Percentiles rank a stretch among this genome's conserved stretches.
Evolutionary conservation across 2,797 vertebrate species (phyloP).

Genomic region (Manis crassicaudata): DNA sequence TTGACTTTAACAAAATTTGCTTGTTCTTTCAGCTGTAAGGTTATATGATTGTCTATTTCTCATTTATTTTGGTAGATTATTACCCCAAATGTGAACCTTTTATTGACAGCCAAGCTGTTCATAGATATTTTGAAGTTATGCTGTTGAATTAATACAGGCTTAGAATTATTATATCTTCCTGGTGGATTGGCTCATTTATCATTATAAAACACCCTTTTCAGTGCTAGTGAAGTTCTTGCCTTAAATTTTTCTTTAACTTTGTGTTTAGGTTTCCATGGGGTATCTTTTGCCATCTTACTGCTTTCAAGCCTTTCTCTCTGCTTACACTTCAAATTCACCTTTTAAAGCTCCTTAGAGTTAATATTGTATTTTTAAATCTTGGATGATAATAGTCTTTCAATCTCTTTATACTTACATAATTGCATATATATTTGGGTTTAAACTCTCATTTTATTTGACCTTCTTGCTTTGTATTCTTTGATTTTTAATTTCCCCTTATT

Average conservation of each 20-base stretch:
- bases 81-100: neutral
- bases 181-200: neutral
- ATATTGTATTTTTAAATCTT: neutral
- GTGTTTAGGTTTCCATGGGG: neutral
- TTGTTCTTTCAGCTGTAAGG: neutral
- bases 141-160: neutral
- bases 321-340: constrained; percentile 6
- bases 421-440: neutral
- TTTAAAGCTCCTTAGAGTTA: neutral
- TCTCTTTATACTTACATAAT: neutral
- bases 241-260: neutral
- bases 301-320: neutral
- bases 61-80: neutral
- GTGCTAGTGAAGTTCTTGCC: neutral
- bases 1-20: neutral
- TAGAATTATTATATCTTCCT: neutral
- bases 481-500: neutral
- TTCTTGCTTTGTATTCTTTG: neutral
- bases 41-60: neutral
- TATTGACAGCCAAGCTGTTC: neutral
- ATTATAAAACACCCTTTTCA: neutral
- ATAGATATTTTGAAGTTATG: neutral
- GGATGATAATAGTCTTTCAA: neutral
- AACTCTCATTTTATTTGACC: neutral
- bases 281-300: neutral